These are phyloP conservation scores for Formica aserva DNA, from an alignment of 2,888 invertebrate species.

Conservation along the genomic window DNA sequence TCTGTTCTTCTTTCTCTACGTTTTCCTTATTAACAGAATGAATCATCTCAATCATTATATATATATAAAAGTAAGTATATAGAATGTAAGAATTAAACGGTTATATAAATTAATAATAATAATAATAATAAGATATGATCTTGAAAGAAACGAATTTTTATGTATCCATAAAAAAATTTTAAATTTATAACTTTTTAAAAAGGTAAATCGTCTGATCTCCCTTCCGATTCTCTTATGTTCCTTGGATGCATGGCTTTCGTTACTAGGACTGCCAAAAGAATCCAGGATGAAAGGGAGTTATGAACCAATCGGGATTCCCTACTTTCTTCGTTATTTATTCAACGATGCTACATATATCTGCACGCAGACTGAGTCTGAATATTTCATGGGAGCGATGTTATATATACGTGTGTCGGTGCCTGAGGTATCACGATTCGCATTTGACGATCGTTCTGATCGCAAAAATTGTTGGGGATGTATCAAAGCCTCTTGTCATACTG, in stretches of 20 bases:
- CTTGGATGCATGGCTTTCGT: slow-evolving; percentile 57
- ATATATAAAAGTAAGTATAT: neutral
- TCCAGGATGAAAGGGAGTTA: slow-evolving; percentile 67
- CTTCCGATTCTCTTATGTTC: slow-evolving; percentile 22
- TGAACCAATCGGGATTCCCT: slow-evolving; percentile 70
- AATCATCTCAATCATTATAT: neutral
- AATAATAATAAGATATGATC: neutral
- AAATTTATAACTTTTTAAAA: slow-evolving; percentile 16
- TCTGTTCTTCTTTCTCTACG: neutral
- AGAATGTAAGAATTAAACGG: neutral
- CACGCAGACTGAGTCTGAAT: slow-evolving; percentile 67
- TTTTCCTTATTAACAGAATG: neutral
- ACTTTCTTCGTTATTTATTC: slow-evolving; percentile 72
- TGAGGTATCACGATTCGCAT: slow-evolving; percentile 50
- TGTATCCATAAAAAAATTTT: neutral
- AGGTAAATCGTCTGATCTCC: slow-evolving; percentile 15
- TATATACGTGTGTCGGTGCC: slow-evolving; percentile 62
- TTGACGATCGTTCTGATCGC: slow-evolving; percentile 67
- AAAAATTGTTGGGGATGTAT: slow-evolving; percentile 62
- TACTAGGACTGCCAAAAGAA: slow-evolving; percentile 64
- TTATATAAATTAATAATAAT: slow-evolving; percentile 7
- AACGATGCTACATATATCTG: slow-evolving; percentile 67
- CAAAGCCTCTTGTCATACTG: slow-evolving; percentile 34
- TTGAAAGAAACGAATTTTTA: neutral
- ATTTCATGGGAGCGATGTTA: slow-evolving; percentile 70